Base-by-base conservation (phyloP, 23 tunicate genomes). In the Styela clava region DNA sequence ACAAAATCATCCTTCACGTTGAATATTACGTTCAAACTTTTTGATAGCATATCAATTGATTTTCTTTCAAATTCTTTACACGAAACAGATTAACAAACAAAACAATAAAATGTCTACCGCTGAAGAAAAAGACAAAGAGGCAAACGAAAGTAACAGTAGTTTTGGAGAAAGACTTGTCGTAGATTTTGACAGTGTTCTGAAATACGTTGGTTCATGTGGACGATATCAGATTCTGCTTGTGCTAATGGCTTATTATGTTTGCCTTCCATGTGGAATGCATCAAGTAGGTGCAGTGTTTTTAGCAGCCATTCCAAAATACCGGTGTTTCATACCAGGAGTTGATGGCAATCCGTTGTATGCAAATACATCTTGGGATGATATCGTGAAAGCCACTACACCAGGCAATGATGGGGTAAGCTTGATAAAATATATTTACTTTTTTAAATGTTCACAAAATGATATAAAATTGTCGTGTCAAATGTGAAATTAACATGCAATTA, bases 201-300 rank as follows among this genome's bases (percentile, higher is more conserved):
- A 79, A 33, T 86, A 88, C 24, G 83, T 92, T 61, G 97, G 97
- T 16, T 74, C 67, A 2, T 51, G 91, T 71, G 97, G 97, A 33
- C 79, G 71, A 77, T 92, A 92, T 44, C 97, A 92, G 56, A 34
- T 92, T 23, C 63, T 92, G 1, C 74, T 92, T 72, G 89, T 92
- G 19, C 44, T 74, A 5, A 25, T 92, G 68, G 92, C 83, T 34
- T 92, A 92, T 76, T 92, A 91, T 83, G 78, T 87, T 34, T 71
- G 86, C 37, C 74, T 92, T 5, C 97, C 97, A 52, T 68, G 88
- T 5, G 97, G 97, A 1, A 78, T 92, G 37, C 91, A 84, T 64
- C 93, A 87, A 73, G 97, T 92, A 33, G 92, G 88, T 24, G 91
- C 97, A 24, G 92, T 92, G 0, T 92, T 92, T 65, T 62, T 92